A percentile compares a stretch with the other conserved stretches of the same genome.
phyloP scores from a whole-genome alignment of 64 coral and sea anemone species.

The Pachyseris speciosa region DNA sequence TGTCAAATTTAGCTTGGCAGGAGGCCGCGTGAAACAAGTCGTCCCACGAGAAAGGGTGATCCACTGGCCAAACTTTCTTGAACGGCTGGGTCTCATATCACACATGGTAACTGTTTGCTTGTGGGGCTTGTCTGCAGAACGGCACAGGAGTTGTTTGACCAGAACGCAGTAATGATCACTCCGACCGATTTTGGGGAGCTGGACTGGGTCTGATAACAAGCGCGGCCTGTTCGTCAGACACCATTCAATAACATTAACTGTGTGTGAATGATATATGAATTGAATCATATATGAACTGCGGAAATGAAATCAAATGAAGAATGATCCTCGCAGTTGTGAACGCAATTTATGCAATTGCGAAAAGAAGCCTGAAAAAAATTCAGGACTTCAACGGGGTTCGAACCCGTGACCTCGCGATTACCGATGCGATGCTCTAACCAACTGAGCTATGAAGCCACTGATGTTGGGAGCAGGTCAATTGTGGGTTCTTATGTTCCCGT shows the following conservation, averaged over 20 bases:
- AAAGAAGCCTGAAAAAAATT: too few species aligned
- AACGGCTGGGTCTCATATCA: background rate
- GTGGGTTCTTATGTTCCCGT: too few species aligned
- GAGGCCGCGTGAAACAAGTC: background rate
- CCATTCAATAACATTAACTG: conserved; percentile 66
- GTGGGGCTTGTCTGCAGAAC: background rate
- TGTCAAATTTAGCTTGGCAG: background rate
- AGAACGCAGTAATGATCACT: conserved; percentile 54
- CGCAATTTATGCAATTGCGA: too few species aligned
- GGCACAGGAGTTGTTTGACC: background rate
- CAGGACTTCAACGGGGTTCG: too few species aligned
- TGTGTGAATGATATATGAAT: too few species aligned
- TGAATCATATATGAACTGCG: too few species aligned
- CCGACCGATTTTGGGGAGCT: conserved; percentile 48
- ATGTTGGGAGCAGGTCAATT: too few species aligned
- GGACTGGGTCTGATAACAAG: background rate
- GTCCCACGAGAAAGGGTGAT: background rate
- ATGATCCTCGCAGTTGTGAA: too few species aligned
- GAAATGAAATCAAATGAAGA: too few species aligned
- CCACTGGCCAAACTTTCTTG: conserved; percentile 38
- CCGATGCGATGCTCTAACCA: too few species aligned
- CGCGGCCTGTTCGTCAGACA: conserved; percentile 23
- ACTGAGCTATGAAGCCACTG: too few species aligned
- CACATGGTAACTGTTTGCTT: background rate
- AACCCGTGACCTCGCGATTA: too few species aligned